Evolutionary conservation across 2,113 vertebrate genomes (phyloP).

Genomic region (Castor canadensis): DNA sequence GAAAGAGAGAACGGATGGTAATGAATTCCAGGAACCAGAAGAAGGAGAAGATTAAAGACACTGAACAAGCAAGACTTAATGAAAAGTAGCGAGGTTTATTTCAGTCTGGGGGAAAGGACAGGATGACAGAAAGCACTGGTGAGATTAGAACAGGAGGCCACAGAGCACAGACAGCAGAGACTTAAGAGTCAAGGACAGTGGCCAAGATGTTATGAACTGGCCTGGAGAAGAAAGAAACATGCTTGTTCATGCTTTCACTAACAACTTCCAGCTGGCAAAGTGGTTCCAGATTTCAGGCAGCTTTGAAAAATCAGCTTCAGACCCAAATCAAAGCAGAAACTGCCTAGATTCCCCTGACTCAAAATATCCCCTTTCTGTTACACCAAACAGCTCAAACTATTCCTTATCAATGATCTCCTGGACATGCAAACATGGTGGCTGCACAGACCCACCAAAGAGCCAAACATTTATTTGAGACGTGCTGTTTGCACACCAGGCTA

Average conservation of each 20-base stretch:
- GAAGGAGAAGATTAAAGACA: neutral
- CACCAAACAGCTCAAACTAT: neutral
- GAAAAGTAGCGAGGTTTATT: neutral
- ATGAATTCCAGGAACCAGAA: slow-evolving; percentile 2
- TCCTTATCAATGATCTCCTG: neutral
- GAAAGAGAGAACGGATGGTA: neutral
- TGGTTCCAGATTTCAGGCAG: slow-evolving; percentile 70
- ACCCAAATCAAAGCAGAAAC: slow-evolving; percentile 66
- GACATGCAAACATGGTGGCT: neutral
- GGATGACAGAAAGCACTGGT: neutral
- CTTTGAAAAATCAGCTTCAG: slow-evolving; percentile 13
- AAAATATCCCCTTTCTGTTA: slow-evolving; percentile 18
- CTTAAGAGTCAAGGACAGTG: neutral
- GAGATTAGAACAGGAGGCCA: neutral
- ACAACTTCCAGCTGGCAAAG: slow-evolving; percentile 51
- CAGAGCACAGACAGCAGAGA: neutral
- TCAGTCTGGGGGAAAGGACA: neutral
- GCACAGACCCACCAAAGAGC: neutral
- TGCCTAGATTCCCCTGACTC: slow-evolving; percentile 48
- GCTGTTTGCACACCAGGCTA: rapidly evolving
- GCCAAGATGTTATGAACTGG: slow-evolving; percentile 50
- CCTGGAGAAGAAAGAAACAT: slow-evolving; percentile 54
- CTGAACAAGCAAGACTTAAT: neutral
- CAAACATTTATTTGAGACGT: neutral
- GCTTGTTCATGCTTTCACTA: slow-evolving; percentile 36